phyloP scores from a whole-genome alignment of 1,140 invertebrate species.

The Portunus trituberculatus region DNA sequence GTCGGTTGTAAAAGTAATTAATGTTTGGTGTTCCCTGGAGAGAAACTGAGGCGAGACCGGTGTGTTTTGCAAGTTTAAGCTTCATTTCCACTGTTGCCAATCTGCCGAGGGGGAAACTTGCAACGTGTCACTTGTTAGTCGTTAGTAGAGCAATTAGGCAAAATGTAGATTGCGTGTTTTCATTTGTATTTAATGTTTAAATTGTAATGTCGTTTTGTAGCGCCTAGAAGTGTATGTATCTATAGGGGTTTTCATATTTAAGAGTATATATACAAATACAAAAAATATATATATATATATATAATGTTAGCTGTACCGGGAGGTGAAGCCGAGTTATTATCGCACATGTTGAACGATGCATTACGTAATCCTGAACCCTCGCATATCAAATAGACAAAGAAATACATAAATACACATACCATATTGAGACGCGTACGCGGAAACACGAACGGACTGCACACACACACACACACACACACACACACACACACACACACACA shows the following conservation, averaged over 20 bases:
- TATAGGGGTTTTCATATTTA: background rate
- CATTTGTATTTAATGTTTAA: background rate
- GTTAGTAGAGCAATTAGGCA: background rate
- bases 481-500: constrained; percentile 18
- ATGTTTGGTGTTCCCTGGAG: background rate
- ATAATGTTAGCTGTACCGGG: background rate
- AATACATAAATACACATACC: background rate
- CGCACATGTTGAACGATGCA: background rate
- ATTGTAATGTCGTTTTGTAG: background rate
- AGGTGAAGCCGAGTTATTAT: background rate
- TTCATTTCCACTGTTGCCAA: background rate
- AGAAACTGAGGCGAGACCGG: background rate
- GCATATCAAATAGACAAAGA: constrained; percentile 6
- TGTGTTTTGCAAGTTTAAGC: background rate
- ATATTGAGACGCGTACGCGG: background rate
- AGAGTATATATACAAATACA: background rate
- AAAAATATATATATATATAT: constrained; percentile 6
- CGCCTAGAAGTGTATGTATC: background rate
- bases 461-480: constrained; percentile 7
- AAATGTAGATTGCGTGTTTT: background rate
- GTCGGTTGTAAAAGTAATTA: background rate
- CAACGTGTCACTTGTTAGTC: background rate
- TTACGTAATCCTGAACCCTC: background rate
- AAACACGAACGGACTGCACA: background rate
- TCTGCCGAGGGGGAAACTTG: background rate